phyloP scores from a whole-genome alignment of 2,113 vertebrate species.

The Ranitomeya variabilis region DNA sequence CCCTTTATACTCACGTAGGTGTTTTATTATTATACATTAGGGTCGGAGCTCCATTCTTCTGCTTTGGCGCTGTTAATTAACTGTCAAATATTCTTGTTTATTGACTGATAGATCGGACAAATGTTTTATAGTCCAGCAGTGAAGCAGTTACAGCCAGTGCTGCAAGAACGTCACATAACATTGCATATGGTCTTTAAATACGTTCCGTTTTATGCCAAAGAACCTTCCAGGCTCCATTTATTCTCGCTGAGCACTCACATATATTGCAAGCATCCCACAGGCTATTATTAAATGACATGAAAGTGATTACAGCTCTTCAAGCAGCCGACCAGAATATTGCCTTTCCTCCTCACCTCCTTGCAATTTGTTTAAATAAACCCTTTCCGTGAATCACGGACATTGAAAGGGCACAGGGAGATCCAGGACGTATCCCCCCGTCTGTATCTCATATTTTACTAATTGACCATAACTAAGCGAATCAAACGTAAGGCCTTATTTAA shows the following conservation, averaged over 20 bases:
- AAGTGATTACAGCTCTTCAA: slow-evolving; percentile 58
- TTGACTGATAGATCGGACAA: neutral
- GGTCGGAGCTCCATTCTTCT: neutral
- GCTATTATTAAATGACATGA: slow-evolving; percentile 59
- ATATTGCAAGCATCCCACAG: slow-evolving; percentile 57
- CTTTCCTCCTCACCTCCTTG: slow-evolving; percentile 50
- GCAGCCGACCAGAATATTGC: slow-evolving; percentile 58
- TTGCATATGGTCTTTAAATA: slow-evolving; percentile 59
- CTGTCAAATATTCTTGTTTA: too few species aligned
- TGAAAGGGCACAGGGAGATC: slow-evolving; percentile 45
- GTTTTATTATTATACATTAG: too few species aligned
- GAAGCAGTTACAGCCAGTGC: slow-evolving; percentile 41
- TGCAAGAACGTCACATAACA: slow-evolving; percentile 53
- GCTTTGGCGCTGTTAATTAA: neutral
- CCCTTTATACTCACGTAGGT: too few species aligned
- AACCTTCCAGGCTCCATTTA: slow-evolving; percentile 58
- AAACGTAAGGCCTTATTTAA: too few species aligned
- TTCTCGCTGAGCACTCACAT: slow-evolving; percentile 59
- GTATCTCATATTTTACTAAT: neutral
- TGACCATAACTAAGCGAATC: neutral
- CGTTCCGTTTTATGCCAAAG: slow-evolving; percentile 54
- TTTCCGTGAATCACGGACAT: slow-evolving; percentile 7
- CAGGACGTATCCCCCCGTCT: neutral
- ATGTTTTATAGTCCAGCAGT: neutral
- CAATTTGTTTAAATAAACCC: slow-evolving; percentile 57